phyloP scores from a whole-genome alignment of 1,140 invertebrate species.

The Brachionus calyciflorus region DNA sequence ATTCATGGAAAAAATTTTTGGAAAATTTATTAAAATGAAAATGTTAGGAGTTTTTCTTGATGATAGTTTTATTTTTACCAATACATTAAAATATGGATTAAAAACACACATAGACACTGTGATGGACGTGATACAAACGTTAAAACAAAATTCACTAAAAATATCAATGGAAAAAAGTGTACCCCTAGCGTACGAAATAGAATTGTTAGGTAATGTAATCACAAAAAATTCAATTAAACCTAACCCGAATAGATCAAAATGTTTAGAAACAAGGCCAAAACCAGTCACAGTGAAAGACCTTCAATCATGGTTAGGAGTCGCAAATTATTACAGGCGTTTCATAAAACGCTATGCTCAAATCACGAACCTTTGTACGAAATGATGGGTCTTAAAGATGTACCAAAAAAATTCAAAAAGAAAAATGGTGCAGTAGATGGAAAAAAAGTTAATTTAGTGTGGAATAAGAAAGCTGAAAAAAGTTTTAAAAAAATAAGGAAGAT shows the following conservation, averaged over 20 bases:
- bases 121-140: too few species aligned
- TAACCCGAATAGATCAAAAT: neutral
- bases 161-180: too few species aligned
- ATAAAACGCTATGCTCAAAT: constrained; percentile 50
- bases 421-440: too few species aligned
- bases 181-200: neutral
- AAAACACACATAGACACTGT: neutral
- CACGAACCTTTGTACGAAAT: constrained; percentile 49
- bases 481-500: too few species aligned
- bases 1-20: too few species aligned
- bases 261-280: constrained; percentile 10
- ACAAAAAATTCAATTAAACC: constrained; percentile 4
- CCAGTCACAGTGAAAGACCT: constrained; percentile 38
- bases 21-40: constrained; percentile 1
- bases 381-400: too few species aligned
- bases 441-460: too few species aligned
- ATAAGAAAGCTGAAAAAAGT: too few species aligned
- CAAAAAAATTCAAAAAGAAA: too few species aligned
- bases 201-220: neutral
- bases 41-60: constrained; percentile 10
- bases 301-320: constrained; percentile 52
- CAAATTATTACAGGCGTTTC: constrained; percentile 52
- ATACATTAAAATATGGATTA: constrained; percentile 23
- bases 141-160: too few species aligned
- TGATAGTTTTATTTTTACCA: constrained; percentile 11